A percentile compares a stretch with the other conserved stretches of the same genome.
Evolutionary conservation across 2,888 invertebrate species (phyloP).

Genomic region (Nineta flava): DNA sequence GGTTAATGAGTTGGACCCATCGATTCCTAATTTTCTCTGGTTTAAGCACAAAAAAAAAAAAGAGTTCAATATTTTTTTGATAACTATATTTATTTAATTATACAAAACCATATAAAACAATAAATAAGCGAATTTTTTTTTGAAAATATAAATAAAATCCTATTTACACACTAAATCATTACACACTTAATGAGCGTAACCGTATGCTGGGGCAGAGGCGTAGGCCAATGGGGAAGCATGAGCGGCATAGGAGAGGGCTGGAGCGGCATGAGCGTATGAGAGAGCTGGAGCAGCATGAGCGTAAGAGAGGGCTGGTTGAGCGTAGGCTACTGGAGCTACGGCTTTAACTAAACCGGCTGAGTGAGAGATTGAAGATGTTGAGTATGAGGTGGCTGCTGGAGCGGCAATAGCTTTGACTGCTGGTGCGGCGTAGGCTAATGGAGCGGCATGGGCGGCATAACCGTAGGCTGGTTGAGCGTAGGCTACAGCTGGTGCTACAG

Average conservation of each 20-base stretch:
- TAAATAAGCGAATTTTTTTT: background rate
- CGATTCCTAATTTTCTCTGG: too few relatives aligned
- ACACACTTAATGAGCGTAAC: slow-evolving; percentile 3
- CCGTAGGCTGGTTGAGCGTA: slow-evolving; percentile 18
- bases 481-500: slow-evolving; percentile 19
- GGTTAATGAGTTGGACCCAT: too few relatives aligned
- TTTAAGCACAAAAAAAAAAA: too few relatives aligned
- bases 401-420: slow-evolving; percentile 46
- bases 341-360: slow-evolving; percentile 36
- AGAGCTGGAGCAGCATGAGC: slow-evolving; percentile 19
- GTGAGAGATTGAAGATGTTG: slow-evolving; percentile 45
- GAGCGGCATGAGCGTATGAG: slow-evolving; percentile 20
- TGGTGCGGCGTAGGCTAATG: slow-evolving; percentile 25
- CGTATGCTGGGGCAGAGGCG: slow-evolving; percentile 14
- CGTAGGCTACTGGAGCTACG: slow-evolving; percentile 4
- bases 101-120: background rate
- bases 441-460: slow-evolving; percentile 6
- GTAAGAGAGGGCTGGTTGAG: slow-evolving; percentile 13
- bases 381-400: slow-evolving; percentile 57
- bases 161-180: slow-evolving; percentile 2
- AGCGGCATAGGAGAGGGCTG: slow-evolving; percentile 5
- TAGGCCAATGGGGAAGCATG: slow-evolving; percentile 13
- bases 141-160: slow-evolving; percentile 1
- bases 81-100: background rate
- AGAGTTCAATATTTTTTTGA: too few relatives aligned